Evolutionary conservation across 2,888 invertebrate genomes (phyloP), one percentile per base, ranked within the genome.

Genomic region (Masnerella sp.): DNA sequence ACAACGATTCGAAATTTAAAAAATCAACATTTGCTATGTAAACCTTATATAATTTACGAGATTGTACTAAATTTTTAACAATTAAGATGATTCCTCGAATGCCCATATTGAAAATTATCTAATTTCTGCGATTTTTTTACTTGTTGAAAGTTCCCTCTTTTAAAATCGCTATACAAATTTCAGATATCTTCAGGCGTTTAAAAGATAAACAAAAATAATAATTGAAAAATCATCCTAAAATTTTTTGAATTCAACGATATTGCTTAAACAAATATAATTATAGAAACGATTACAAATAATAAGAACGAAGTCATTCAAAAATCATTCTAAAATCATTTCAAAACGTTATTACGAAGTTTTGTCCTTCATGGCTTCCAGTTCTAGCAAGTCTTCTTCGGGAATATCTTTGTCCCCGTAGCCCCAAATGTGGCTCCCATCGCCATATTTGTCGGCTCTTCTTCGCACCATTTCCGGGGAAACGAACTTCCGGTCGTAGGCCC

Each of bases 401-500:
- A 92, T 89, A 79, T 92, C 92, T 0, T 79, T 78, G 81, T 92
- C 92, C 0, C 91, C 92, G 79, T 90, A 92, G n/a, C 92, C 92
- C 92, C 92, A 92, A 2, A 91, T 88, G 64, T 85, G 78, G 18
- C 89, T 89, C 0, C 92, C 92, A 78, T 92, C 92, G 0, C 92
- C 92, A 38, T 89, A 89, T 78, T 90, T 89, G 14, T 87, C 82
- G 1, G 91, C 91, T 12, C 91, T 87, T 20, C 65, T 36, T 20
- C 56, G 84, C 0, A 92, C 88, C 91, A 91, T 90, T 65, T 88
- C 87, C 0, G 88, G 83, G 0, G 91, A 91, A 0, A 90, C 92
- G n/a, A 87, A 90, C 83, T 93, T 91, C 88, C 94, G 88, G 83
- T 95, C 95, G 83, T 93, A 95, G 0, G 94, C 96, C 92, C 93